phyloP scores from a whole-genome alignment of 2,888 invertebrate genomes.

The Troides oblongomaculatus region DNA sequence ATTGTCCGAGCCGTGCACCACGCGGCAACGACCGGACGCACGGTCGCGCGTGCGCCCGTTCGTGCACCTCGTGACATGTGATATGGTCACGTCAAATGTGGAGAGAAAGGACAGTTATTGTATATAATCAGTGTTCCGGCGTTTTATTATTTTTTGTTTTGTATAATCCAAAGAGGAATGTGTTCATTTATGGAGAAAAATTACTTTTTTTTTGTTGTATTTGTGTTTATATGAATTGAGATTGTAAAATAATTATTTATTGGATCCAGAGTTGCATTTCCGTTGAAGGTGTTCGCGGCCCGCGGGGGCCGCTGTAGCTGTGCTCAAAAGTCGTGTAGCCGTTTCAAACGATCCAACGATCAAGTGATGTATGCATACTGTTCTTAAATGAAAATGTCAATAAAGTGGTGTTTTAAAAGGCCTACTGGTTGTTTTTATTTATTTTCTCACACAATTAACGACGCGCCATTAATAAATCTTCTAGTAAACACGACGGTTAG shows the following conservation, averaged over 20 bases:
- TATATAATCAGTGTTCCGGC: constrained; percentile 58
- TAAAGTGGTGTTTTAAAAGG: constrained; percentile 78
- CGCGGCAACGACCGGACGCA: constrained; percentile 15
- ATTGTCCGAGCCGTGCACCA: neutral
- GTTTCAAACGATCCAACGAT: constrained; percentile 60
- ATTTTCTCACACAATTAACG: too few species aligned
- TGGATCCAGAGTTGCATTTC: constrained; percentile 74
- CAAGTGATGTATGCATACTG: constrained; percentile 76
- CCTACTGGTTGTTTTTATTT: constrained; percentile 36
- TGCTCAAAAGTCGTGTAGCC: constrained; percentile 71
- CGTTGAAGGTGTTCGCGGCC: constrained; percentile 27
- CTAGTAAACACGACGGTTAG: too few species aligned
- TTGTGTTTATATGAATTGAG: constrained; percentile 51
- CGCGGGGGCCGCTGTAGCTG: constrained; percentile 37
- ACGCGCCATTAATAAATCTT: too few species aligned
- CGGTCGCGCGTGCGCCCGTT: constrained; percentile 25
- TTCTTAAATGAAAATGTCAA: constrained; percentile 77
- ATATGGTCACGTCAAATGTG: constrained; percentile 48
- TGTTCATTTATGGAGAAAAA: constrained; percentile 67
- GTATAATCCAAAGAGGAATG: constrained; percentile 71
- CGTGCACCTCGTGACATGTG: constrained; percentile 34
- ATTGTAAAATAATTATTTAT: constrained; percentile 70
- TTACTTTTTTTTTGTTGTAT: constrained; percentile 55
- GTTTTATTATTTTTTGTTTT: constrained; percentile 43
- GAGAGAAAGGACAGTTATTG: constrained; percentile 34